Evolutionary conservation across 2,113 vertebrate species (phyloP).

Genomic region (Chloroceryle aenea): DNA sequence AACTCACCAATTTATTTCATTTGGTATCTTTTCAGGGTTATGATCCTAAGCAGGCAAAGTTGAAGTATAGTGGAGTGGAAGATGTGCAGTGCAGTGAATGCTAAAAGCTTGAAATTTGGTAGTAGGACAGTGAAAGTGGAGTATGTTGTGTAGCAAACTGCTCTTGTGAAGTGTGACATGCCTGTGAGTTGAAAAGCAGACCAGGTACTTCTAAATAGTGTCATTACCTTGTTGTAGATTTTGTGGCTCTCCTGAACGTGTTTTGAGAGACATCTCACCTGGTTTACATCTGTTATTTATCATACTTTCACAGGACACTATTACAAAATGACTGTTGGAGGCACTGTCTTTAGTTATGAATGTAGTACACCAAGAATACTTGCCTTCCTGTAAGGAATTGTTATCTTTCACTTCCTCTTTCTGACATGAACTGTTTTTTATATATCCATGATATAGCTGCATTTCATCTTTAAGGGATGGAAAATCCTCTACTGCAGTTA

Average conservation of each 20-base stretch:
- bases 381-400: not conserved
- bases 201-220: not conserved
- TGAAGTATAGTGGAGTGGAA: not conserved
- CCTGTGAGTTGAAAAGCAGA: not conserved
- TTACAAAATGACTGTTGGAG: not conserved
- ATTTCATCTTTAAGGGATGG: not conserved
- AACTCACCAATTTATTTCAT: not conserved
- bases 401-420: not conserved
- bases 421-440: not conserved
- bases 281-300: not conserved
- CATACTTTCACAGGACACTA: not conserved
- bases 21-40: not conserved
- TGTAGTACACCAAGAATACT: not conserved
- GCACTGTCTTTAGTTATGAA: not conserved
- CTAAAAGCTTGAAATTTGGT: not conserved
- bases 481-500: not conserved
- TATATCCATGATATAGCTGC: not conserved
- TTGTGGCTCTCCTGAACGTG: not conserved
- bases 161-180: not conserved
- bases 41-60: not conserved
- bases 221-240: not conserved
- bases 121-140: not conserved
- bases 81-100: not conserved
- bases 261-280: not conserved
- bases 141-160: not conserved